Evolutionary conservation across 2,888 invertebrate genomes (phyloP).

Genomic region (Salticus scenicus): DNA sequence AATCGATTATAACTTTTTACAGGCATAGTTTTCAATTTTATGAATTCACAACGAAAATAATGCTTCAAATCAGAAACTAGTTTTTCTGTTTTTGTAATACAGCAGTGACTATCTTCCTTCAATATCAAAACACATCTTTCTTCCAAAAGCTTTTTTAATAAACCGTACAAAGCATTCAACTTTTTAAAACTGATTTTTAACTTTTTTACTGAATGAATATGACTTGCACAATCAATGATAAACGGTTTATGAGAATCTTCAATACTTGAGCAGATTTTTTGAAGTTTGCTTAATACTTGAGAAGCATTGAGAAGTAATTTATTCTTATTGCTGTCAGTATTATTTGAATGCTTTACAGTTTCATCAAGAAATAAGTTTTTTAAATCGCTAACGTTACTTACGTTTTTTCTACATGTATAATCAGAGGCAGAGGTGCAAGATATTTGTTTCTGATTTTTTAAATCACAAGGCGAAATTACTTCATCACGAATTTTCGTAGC

Average conservation of each 20-base stretch:
- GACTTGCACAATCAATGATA: neutral
- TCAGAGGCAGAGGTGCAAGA: slow-evolving; percentile 39
- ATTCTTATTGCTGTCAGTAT: slow-evolving; percentile 20
- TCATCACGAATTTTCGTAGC: slow-evolving; percentile 20
- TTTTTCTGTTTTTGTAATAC: slow-evolving; percentile 31
- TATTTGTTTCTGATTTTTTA: neutral
- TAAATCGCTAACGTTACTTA: neutral
- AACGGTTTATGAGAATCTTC: neutral
- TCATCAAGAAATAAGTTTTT: neutral
- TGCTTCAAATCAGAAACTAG: slow-evolving; percentile 40
- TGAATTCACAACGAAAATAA: slow-evolving; percentile 40
- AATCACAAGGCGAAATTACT: neutral
- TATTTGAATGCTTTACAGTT: slow-evolving; percentile 18
- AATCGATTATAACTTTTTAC: slow-evolving; percentile 50
- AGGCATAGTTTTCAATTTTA: slow-evolving; percentile 51
- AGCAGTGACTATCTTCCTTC: slow-evolving; percentile 44
- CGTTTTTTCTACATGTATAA: slow-evolving; percentile 18
- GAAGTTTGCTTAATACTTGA: slow-evolving; percentile 44
- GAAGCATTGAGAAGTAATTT: slow-evolving; percentile 45
- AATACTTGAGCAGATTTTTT: slow-evolving; percentile 6
- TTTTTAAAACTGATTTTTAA: slow-evolving; percentile 27
- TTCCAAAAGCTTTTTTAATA: slow-evolving; percentile 26
- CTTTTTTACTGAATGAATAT: neutral
- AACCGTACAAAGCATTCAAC: slow-evolving; percentile 32
- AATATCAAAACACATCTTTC: slow-evolving; percentile 39